A percentile compares a stretch with the other conserved stretches of the same genome.
These are phyloP conservation scores for Helicorthomorpha holstii DNA, from an alignment of 1,140 invertebrate genomes.

Conservation along the genomic window DNA sequence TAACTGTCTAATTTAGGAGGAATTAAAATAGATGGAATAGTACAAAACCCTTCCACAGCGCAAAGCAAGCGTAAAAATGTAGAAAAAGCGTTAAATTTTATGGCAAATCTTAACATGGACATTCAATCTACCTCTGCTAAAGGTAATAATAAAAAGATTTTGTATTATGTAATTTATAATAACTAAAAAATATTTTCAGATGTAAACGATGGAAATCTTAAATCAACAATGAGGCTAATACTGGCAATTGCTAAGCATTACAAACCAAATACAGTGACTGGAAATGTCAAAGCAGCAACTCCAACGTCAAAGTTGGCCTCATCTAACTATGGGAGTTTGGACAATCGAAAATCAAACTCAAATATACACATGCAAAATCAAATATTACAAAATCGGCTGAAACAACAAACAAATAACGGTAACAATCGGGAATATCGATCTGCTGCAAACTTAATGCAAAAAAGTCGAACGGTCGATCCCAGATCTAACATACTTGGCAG, in stretches of 20 bases:
- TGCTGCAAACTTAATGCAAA: no score
- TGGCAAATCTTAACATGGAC: conserved; percentile 12
- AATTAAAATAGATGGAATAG: conserved; percentile 21
- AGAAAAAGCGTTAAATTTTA: conserved; percentile 25
- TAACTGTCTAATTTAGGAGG: conserved; percentile 14
- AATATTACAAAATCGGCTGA: no score
- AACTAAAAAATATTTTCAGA: conserved; percentile 14
- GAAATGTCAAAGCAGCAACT: not conserved
- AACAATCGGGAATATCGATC: no score
- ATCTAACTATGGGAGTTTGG: not conserved
- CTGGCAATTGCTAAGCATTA: conserved; percentile 32
- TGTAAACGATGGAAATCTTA: conserved; percentile 31
- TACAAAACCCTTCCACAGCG: conserved; percentile 16
- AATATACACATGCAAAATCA: no score
- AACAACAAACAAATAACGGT: no score
- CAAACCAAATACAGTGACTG: conserved; percentile 19
- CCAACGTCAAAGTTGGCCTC: not conserved
- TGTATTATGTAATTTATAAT: not conserved
- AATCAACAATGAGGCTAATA: conserved; percentile 32
- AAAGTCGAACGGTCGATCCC: not conserved
- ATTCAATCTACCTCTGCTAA: not conserved
- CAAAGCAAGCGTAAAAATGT: conserved; percentile 27
- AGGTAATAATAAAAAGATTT: not conserved
- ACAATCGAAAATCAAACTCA: no score
- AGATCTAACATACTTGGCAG: not conserved